These are phyloP conservation scores for Pogonomyrmex californicus DNA, from an alignment of 1,140 invertebrate genomes.

Conservation along the genomic window DNA sequence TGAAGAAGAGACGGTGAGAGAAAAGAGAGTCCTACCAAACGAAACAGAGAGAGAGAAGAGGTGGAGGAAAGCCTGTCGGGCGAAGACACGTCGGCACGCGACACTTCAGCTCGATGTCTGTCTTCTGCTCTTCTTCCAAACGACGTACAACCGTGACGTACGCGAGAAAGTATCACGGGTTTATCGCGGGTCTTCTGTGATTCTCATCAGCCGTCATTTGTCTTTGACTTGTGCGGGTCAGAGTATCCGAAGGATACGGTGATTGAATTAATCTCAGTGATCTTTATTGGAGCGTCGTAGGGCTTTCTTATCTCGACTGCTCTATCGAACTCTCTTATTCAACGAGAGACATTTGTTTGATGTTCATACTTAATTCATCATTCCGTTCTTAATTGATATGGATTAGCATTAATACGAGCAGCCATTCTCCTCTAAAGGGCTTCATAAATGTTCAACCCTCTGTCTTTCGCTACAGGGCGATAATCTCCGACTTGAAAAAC, in stretches of 20 bases:
- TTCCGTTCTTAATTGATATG: neutral
- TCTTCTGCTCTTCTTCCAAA: constrained; percentile 25
- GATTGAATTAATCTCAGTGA: constrained; percentile 18
- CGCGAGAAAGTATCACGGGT: constrained; percentile 44
- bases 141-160: constrained; percentile 20
- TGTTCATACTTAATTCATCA: neutral
- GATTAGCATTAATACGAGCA: constrained; percentile 3
- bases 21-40: neutral
- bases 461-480: neutral
- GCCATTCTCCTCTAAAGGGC: neutral
- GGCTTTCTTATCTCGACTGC: neutral
- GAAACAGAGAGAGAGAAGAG: neutral
- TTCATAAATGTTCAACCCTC: neutral
- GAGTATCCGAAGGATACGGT: neutral
- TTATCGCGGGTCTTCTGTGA: constrained; percentile 13
- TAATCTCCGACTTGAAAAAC: neutral
- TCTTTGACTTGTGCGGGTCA: neutral
- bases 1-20: constrained; percentile 8
- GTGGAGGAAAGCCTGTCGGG: neutral
- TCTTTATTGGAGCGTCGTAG: neutral
- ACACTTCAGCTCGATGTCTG: constrained; percentile 52
- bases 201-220: neutral
- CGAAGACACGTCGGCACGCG: constrained; percentile 71
- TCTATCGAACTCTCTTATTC: neutral
- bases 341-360: neutral